A percentile compares a stretch with the other conserved stretches of the same genome.
These are phyloP conservation scores for Butorides virescens DNA, from an alignment of 2,113 vertebrate genomes.

Conservation along the genomic window DNA sequence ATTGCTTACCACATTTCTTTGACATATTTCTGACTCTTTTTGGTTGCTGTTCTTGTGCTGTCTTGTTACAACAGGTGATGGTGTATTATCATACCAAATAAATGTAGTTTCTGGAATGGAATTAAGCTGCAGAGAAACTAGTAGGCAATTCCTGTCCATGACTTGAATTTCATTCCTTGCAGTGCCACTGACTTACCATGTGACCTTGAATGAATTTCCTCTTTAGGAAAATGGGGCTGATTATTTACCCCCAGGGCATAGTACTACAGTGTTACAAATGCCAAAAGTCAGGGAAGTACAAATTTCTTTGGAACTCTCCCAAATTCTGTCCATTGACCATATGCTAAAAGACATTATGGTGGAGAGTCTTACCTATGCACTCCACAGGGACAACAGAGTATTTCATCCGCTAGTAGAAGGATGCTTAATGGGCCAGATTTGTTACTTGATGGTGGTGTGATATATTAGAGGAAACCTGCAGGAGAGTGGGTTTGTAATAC, in stretches of 20 bases:
- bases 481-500: not conserved
- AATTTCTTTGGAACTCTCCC: conserved; percentile 42
- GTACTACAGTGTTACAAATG: not conserved
- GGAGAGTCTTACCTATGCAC: not conserved
- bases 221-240: conserved; percentile 35
- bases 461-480: not conserved
- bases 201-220: conserved; percentile 48
- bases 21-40: not conserved
- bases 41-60: not conserved
- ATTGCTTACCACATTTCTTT: not conserved
- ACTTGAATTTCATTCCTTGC: conserved; percentile 22
- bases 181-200: not conserved
- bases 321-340: conserved; percentile 26
- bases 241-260: conserved; percentile 26
- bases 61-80: not conserved
- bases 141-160: not conserved
- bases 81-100: not conserved
- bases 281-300: not conserved
- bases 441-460: not conserved
- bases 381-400: not conserved
- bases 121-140: not conserved
- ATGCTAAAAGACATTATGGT: not conserved
- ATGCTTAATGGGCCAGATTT: not conserved
- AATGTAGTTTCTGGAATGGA: not conserved
- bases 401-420: not conserved